These are phyloP conservation scores for Nicator chloris DNA, from an alignment of 2,113 vertebrate genomes.

Conservation along the genomic window DNA sequence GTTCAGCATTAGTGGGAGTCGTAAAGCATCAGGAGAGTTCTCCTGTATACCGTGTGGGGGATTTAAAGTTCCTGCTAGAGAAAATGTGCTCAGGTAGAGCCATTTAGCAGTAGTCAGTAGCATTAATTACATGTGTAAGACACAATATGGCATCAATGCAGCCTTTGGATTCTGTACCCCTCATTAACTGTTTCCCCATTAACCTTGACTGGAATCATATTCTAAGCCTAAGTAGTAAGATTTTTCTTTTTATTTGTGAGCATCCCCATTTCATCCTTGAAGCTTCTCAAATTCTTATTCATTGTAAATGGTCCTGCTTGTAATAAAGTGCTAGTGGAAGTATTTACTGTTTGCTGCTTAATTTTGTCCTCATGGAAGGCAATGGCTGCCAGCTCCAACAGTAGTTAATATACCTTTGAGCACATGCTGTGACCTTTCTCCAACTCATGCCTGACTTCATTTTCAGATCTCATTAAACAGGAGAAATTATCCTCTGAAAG, in stretches of 20 bases:
- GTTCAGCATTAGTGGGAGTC: constrained; percentile 55
- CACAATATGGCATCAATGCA: constrained; percentile 69
- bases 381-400: constrained; percentile 60
- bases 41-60: constrained; percentile 40
- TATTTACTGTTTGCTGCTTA: constrained; percentile 82
- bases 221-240: constrained; percentile 61
- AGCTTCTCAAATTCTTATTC: constrained; percentile 75
- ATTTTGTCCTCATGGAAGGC: constrained; percentile 76
- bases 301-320: constrained; percentile 75
- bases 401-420: constrained; percentile 79
- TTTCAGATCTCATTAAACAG: constrained; percentile 81
- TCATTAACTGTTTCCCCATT: constrained; percentile 79
- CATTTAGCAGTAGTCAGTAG: constrained; percentile 66
- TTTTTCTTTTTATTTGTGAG: constrained; percentile 70
- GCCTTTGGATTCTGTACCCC: constrained; percentile 74
- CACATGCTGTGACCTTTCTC: constrained; percentile 79
- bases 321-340: constrained; percentile 71
- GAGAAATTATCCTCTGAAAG: constrained; percentile 78
- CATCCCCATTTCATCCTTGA: constrained; percentile 73
- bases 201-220: constrained; percentile 76
- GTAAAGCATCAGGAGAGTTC: constrained; percentile 55
- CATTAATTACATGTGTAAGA: constrained; percentile 77
- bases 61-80: constrained; percentile 68
- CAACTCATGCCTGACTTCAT: constrained; percentile 81
- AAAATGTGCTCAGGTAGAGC: constrained; percentile 66